Conservation (phyloP, 2,113 vertebrate genomes). For the Colossoma macropomum region DNA sequence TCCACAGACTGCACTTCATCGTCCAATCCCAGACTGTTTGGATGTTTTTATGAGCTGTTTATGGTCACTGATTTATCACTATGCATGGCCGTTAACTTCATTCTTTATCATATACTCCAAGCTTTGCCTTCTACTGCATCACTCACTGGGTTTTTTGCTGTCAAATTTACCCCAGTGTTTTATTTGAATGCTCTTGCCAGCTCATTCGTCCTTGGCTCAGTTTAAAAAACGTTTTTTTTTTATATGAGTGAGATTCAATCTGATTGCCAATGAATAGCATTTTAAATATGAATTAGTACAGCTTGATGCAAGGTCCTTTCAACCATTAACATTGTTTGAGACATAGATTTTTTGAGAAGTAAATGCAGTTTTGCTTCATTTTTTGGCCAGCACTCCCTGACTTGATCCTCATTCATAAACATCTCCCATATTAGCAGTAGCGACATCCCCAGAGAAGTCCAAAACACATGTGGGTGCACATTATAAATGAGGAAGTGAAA, state of each 20-base stretch:
- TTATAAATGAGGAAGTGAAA: slow-evolving; percentile 51
- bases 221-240: slow-evolving; percentile 27
- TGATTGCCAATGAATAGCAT: slow-evolving; percentile 27
- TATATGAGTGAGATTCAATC: slow-evolving; percentile 23
- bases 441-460: slow-evolving; percentile 39
- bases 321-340: slow-evolving; percentile 32
- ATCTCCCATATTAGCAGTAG: slow-evolving; percentile 38
- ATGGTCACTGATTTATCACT: slow-evolving; percentile 46
- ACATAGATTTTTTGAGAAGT: slow-evolving; percentile 8
- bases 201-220: neutral
- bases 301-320: slow-evolving; percentile 31
- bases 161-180: slow-evolving; percentile 43
- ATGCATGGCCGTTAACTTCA: slow-evolving; percentile 37
- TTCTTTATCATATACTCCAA: slow-evolving; percentile 51
- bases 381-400: slow-evolving; percentile 6
- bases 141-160: slow-evolving; percentile 10
- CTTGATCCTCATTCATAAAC: neutral
- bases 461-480: slow-evolving; percentile 20
- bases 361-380: neutral
- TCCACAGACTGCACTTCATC: slow-evolving; percentile 23
- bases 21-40: slow-evolving; percentile 47
- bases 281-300: slow-evolving; percentile 13
- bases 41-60: slow-evolving; percentile 57
- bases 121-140: slow-evolving; percentile 19
- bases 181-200: slow-evolving; percentile 32